Evolutionary conservation across 2,113 vertebrate genomes (phyloP).

Genomic region (Poeciliopsis prolifica): DNA sequence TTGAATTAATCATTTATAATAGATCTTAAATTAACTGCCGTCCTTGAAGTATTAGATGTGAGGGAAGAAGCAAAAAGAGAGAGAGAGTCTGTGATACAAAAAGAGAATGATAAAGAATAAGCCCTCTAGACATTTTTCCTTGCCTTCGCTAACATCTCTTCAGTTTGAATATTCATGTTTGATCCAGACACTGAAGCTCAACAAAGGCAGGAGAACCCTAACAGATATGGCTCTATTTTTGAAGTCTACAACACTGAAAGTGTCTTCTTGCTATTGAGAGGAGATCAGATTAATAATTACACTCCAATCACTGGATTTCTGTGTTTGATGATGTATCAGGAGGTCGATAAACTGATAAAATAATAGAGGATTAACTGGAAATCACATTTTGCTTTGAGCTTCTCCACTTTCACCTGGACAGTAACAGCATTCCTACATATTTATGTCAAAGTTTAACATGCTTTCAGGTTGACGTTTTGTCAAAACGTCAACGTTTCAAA

Average conservation of each 20-base stretch:
- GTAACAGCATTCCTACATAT: not conserved
- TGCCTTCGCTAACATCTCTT: conserved; percentile 77
- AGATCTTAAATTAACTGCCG: conserved; percentile 83
- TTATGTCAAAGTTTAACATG: not conserved
- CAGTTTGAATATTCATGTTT: conserved; percentile 78
- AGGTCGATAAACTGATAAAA: not conserved
- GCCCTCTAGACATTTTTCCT: conserved; percentile 79
- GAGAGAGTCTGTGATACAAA: conserved; percentile 61
- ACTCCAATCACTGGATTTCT: not conserved
- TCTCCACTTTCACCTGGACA: not conserved
- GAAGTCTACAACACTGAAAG: conserved; percentile 39
- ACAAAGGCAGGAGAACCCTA: conserved; percentile 62
- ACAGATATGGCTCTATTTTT: conserved; percentile 58
- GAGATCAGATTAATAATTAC: conserved; percentile 45
- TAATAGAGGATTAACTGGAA: conserved; percentile 6
- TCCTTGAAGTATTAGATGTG: conserved; percentile 83
- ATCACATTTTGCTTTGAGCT: not conserved
- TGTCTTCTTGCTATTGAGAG: conserved; percentile 16
- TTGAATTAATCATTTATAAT: conserved; percentile 86
- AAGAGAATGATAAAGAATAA: conserved; percentile 73
- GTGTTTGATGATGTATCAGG: not conserved
- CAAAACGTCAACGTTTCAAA: not conserved
- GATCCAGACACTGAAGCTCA: conserved; percentile 66
- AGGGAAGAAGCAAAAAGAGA: conserved; percentile 55
- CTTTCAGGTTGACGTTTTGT: not conserved